Percentiles rank a stretch among this genome's conserved stretches.
Conservation (phyloP, 2,888 invertebrate genomes). For the Bombyx huttoni region DNA sequence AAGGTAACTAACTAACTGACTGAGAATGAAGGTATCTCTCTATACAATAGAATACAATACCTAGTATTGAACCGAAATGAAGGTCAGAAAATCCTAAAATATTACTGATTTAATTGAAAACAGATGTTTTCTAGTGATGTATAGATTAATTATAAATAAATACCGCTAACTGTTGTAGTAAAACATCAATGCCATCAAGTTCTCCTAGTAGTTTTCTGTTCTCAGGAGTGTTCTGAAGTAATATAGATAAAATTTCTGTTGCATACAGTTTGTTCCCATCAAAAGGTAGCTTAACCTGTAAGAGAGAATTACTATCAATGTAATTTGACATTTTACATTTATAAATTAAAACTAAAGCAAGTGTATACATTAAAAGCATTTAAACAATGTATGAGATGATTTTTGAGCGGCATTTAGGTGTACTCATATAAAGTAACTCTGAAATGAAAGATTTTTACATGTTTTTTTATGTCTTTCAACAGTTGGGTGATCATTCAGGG, state of each 20-base stretch:
- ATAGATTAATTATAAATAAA: slow-evolving; percentile 11
- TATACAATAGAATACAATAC: too few species aligned
- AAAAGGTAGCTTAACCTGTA: slow-evolving; percentile 85
- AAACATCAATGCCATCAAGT: slow-evolving; percentile 94
- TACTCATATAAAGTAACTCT: too few species aligned
- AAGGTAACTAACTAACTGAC: too few species aligned
- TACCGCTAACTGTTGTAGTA: slow-evolving; percentile 94
- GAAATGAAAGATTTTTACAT: too few species aligned
- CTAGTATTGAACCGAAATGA: too few species aligned
- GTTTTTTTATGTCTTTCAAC: too few species aligned
- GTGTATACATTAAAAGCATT: background rate
- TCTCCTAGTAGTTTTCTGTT: slow-evolving; percentile 89
- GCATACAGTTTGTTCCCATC: slow-evolving; percentile 96
- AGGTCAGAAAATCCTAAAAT: too few species aligned
- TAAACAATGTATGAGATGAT: too few species aligned
- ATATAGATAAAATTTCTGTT: slow-evolving; percentile 95
- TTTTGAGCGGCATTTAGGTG: too few species aligned
- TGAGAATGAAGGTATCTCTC: too few species aligned
- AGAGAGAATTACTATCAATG: slow-evolving; percentile 7
- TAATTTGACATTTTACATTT: background rate
- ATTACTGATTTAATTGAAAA: too few species aligned
- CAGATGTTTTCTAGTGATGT: background rate
- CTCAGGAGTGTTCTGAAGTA: slow-evolving; percentile 90
- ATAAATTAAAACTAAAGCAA: background rate
- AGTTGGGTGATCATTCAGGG: too few species aligned